Base-by-base conservation (phyloP, 2,113 vertebrate species). In the Craseonycteris thonglongyai region DNA sequence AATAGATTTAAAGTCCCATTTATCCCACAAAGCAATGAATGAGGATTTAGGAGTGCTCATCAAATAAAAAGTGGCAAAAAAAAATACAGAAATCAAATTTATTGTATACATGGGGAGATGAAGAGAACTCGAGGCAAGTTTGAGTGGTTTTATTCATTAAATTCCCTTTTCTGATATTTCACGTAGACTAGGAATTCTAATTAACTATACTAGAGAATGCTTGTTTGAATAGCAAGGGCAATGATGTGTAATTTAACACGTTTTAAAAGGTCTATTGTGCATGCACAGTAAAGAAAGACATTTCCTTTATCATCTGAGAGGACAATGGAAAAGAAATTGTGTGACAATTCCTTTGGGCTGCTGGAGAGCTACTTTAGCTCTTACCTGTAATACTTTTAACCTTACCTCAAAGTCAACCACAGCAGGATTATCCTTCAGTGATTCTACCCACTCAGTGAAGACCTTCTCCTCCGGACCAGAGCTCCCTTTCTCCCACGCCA, bases 341-440 rank as follows among this genome's bases (percentile, higher is more conserved):
- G 22, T 82, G 38, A 33, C 56, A 14, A 18, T 61, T 45, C 72
- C 5, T 78, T 71, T 85, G 38, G 65, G 59, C 38, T 59, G 9
- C 49, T 59, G 35, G 74, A 69, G 6, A 88, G 75, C 6, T 10
- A 15, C 45, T 76, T 42, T 15, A 66, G 13, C 6, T 91, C 16
- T 72, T 28, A 69, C 58, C n/a, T 33, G 0, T n/a, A 15, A 19
- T 81, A 38, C 49, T 16, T 59, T 1, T 22, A 83, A 66, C 88
- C 90, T 96, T 96, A 99, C 99, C 99, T 99, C 92, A 96, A 98
- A 99, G 15, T 99, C 98, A 24, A 99, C 94, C 40, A 99, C 97
- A 21, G 91, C 80, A 0, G 99, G 99, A 94, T 99, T 99, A 24
- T 99, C 99, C 33, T 99, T 98, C 18, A 98, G 97, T 1, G 99